Evolutionary conservation across 2,888 invertebrate species (phyloP).

Genomic region (Iphiclides podalirius): DNA sequence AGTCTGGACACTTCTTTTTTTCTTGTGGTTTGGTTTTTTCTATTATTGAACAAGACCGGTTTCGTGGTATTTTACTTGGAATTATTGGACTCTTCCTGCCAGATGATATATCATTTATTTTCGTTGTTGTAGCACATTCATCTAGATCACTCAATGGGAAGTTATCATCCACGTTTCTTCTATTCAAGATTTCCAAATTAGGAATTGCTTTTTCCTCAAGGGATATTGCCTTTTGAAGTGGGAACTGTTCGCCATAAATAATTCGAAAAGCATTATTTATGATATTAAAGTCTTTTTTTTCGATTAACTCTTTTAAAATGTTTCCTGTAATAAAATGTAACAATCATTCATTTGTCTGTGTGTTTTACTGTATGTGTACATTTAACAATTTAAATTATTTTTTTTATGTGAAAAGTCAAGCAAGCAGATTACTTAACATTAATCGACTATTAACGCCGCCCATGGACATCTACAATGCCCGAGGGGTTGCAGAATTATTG

Average conservation of each 20-base stretch:
- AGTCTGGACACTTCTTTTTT: slow-evolving; percentile 60
- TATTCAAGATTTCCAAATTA: slow-evolving; percentile 26
- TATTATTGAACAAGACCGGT: slow-evolving; percentile 14
- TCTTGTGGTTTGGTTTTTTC: slow-evolving; percentile 34
- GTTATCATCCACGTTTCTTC: slow-evolving; percentile 29
- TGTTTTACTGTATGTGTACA: too few species aligned
- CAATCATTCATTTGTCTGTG: too few species aligned
- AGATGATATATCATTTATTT: slow-evolving; percentile 61
- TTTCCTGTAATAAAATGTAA: slow-evolving; percentile 42
- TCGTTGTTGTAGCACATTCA: slow-evolving; percentile 52
- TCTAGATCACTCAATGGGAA: slow-evolving; percentile 5
- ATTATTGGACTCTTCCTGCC: slow-evolving; percentile 65
- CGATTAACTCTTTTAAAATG: slow-evolving; percentile 48
- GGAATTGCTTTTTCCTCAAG: slow-evolving; percentile 16
- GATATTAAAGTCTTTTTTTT: slow-evolving; percentile 54
- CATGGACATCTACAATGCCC: too few species aligned
- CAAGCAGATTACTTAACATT: too few species aligned
- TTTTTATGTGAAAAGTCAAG: too few species aligned
- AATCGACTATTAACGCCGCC: too few species aligned
- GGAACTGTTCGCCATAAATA: slow-evolving; percentile 43
- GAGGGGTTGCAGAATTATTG: too few species aligned
- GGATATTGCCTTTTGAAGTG: slow-evolving; percentile 29
- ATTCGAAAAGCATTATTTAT: slow-evolving; percentile 53
- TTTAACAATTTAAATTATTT: too few species aligned
- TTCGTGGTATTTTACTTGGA: slow-evolving; percentile 44